phyloP scores from a whole-genome alignment of 2,888 invertebrate species.

The Crematogaster levior region DNA sequence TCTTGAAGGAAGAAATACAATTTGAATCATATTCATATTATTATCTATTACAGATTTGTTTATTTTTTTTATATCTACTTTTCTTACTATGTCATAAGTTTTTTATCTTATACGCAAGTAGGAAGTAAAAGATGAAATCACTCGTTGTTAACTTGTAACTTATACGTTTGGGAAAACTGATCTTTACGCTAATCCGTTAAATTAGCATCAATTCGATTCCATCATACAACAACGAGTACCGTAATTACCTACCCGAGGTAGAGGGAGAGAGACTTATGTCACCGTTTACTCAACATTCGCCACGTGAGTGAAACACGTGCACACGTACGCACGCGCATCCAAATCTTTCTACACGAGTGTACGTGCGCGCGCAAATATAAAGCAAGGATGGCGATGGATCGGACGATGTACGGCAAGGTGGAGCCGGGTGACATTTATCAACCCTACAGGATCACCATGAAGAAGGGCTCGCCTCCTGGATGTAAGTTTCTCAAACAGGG shows the following conservation, averaged over 20 bases:
- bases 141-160: not conserved
- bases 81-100: not conserved
- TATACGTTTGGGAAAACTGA: conserved; percentile 9
- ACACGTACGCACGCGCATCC: conserved; percentile 39
- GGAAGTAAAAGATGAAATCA: not conserved
- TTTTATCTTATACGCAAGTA: not conserved
- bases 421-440: conserved; percentile 92
- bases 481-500: conserved; percentile 89
- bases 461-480: conserved; percentile 94
- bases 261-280: conserved; percentile 29
- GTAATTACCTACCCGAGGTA: conserved; percentile 14
- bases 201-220: conserved; percentile 43
- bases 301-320: conserved; percentile 57
- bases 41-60: not conserved
- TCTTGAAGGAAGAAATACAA: not conserved
- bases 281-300: conserved; percentile 28
- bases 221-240: conserved; percentile 36
- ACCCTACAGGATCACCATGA: conserved; percentile 94
- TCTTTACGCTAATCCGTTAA: conserved; percentile 32
- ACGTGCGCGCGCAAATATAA: not conserved
- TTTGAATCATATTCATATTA: not conserved
- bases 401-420: conserved; percentile 96
- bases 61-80: not conserved
- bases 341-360: conserved; percentile 32
- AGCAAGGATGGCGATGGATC: conserved; percentile 89